A percentile compares a stretch with the other conserved stretches of the same genome.
phyloP scores from a whole-genome alignment of 2,797 vertebrate species.

The Pseudopleuronectes americanus region DNA sequence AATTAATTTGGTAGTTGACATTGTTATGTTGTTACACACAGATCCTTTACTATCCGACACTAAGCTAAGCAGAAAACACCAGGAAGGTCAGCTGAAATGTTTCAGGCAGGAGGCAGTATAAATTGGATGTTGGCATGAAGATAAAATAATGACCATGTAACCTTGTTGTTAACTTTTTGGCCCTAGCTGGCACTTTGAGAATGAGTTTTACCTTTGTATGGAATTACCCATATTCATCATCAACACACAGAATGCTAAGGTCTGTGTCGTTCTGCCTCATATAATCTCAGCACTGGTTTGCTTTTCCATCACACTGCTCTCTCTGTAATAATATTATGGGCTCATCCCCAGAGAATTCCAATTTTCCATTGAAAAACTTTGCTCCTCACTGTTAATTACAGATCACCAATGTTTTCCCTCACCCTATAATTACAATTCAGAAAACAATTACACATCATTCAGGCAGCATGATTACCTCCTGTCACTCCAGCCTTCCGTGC shows the following conservation, averaged over 20 bases:
- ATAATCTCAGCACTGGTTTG: slow-evolving; percentile 31
- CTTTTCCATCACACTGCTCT: slow-evolving; percentile 31
- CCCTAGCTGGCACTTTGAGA: slow-evolving; percentile 20
- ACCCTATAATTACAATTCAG: slow-evolving; percentile 75
- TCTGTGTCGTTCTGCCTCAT: too few species aligned
- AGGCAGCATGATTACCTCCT: slow-evolving; percentile 72
- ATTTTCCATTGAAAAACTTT: slow-evolving; percentile 74
- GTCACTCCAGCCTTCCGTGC: slow-evolving; percentile 65
- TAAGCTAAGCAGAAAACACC: slow-evolving; percentile 1
- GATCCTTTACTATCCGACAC: not conserved
- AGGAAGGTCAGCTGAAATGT: slow-evolving; percentile 8
- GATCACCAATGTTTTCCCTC: slow-evolving; percentile 66
- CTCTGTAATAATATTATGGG: slow-evolving; percentile 44
- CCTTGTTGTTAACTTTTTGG: slow-evolving; percentile 14
- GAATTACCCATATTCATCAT: slow-evolving; percentile 56
- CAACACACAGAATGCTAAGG: slow-evolving; percentile 1
- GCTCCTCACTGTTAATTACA: slow-evolving; percentile 67
- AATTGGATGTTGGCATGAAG: slow-evolving; percentile 4
- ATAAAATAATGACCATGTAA: slow-evolving; percentile 19
- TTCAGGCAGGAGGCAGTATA: not conserved
- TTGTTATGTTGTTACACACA: not conserved
- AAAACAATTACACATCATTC: slow-evolving; percentile 77
- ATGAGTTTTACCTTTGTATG: slow-evolving; percentile 17
- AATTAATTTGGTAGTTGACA: not conserved
- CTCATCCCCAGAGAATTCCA: slow-evolving; percentile 62